Evolutionary conservation across 2,888 invertebrate species (phyloP).

Genomic region (Brenthis daphne): DNA sequence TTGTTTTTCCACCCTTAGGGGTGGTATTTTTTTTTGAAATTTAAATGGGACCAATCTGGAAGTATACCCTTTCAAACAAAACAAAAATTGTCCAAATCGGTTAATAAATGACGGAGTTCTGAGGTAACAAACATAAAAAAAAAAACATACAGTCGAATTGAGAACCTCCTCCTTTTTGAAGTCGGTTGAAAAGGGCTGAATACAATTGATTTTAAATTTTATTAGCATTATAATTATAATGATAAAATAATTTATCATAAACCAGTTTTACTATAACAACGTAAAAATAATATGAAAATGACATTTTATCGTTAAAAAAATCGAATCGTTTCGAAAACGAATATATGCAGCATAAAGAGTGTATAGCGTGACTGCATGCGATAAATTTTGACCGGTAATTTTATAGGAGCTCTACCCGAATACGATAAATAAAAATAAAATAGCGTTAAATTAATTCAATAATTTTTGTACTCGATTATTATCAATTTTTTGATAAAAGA

Average conservation of each 20-base stretch:
- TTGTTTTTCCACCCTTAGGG: too few species aligned
- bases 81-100: too few species aligned
- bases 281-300: background rate
- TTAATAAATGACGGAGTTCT: too few species aligned
- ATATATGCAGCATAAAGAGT: slow-evolving; percentile 22
- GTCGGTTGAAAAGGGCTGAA: too few species aligned
- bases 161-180: too few species aligned
- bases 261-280: background rate
- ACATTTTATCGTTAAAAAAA: slow-evolving; percentile 2
- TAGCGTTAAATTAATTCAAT: slow-evolving; percentile 15
- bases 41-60: too few species aligned
- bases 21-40: too few species aligned
- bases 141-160: too few species aligned
- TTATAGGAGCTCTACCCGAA: slow-evolving; percentile 21
- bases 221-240: too few species aligned
- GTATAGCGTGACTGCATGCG: slow-evolving; percentile 32
- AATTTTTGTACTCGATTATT: background rate
- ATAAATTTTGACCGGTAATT: slow-evolving; percentile 30
- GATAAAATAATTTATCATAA: background rate
- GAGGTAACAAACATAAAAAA: too few species aligned
- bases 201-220: too few species aligned
- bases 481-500: background rate
- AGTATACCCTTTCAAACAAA: too few species aligned
- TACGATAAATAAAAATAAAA: slow-evolving; percentile 26
- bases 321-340: slow-evolving; percentile 20